Evolutionary conservation across 2,113 vertebrate genomes (phyloP), one percentile per base, ranked within the genome.

Genomic region (Anser brachyrhynchus): DNA sequence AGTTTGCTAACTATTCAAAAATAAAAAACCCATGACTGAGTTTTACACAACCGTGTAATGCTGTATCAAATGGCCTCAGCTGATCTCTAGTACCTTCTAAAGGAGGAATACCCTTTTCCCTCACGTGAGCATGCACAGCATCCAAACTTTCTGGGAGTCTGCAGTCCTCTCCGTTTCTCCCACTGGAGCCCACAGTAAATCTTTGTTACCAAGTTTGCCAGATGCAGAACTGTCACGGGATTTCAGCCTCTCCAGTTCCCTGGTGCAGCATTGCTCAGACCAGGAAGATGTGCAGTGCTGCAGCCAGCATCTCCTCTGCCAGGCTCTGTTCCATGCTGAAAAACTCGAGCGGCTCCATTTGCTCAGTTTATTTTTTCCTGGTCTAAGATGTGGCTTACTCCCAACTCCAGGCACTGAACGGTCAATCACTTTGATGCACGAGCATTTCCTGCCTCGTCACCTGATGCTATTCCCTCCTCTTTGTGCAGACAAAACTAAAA

Each of bases 1-100:
- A 88, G 33, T 52, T 87, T 94, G 51, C 26, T 91, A 70, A 76
- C 70, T 58, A 64, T n/a, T 77, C 22, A 79, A 58, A 93, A 93
- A 41, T 31, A 72, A 92, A 91, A 87, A 31, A 54, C 33, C 13
- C 44, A 54, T 37, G 29, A 44, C 55, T 66, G n/a, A 72, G 37
- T 89, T 92, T 87, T 85, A 82, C 28, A 21, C 54, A 58, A 11
- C 58, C 41, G 6, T 0, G 1, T 37, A 91, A 79, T 18, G 28
- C 35, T 52, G 65, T 25, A 90, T 54, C 28, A 83, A 94, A 83
- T 10, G 19, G 43, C 43, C 54, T 89, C 66, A 55, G 57, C 12
- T 92, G 59, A 93, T 49, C n/a, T 75, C 58, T 25, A 29, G 39
- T 1, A 71, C n/a, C 59, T 51, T 77, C 37, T 58, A 41, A 79